Evolutionary conservation across 2,888 invertebrate species (phyloP), one percentile per base, ranked within the genome.

Genomic region (Lasioglossum malachurum): DNA sequence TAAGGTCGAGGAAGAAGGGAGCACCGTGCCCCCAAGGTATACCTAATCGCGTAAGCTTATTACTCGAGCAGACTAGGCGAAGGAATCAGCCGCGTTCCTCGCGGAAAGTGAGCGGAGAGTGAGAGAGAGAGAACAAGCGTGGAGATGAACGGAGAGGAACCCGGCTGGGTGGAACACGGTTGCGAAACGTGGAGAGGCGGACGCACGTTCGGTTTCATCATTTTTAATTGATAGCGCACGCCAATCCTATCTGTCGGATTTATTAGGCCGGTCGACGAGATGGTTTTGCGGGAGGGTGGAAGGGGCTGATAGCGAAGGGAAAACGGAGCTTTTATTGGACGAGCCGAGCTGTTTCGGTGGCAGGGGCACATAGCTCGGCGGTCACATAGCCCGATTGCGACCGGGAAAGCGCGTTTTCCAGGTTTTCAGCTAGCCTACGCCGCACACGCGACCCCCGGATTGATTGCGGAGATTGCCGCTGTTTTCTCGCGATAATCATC

Each of bases 171-270:
- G 46, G 49, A 53, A 27, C 57, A 57, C 44, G 79, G 79, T 23
- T 46, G 87, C 69, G 77, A 75, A 79, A 86, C 87, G 53, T 38
- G 76, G 87, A 82, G 87, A 82, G 81, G 84, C 86, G 87, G 88
- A 87, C 90, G 88, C 90, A 84, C 86, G 89, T 90, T 90, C 88
- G 91, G 92, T 93, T 94, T 94, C 94, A 91, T 94, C 93, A 93
- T 94, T 94, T 94, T 94, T 94, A 94, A 94, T 94, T 94, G 94
- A 94, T 94, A 93, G 93, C 93, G 92, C 91, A 92, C 93, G 93
- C 92, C 93, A 93, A 94, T 93, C 93, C 91, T 89, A 92, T 93
- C 93, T 90, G 92, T 93, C 93, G 92, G 94, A 93, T 94, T 94
- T 92, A 94, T 94, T 93, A 92, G 90, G 91, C 90, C 91, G 91